phyloP scores from a whole-genome alignment of 2,888 invertebrate species.

The Pseudococcus viburni region DNA sequence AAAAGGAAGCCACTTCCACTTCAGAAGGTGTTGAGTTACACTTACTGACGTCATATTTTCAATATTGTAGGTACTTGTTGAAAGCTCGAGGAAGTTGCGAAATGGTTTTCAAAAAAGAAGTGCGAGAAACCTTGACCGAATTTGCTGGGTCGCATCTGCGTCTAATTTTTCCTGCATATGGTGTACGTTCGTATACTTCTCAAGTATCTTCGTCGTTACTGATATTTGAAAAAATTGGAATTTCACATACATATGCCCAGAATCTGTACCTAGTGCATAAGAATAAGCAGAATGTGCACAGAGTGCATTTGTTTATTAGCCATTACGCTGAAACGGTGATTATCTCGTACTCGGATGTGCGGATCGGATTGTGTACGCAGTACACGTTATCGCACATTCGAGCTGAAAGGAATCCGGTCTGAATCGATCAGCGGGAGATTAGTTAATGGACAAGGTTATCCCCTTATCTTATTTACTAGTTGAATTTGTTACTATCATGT shows the following conservation, averaged over 20 bases:
- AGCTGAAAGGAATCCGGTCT: constrained; percentile 29
- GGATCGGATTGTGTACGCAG: not conserved
- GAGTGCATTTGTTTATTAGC: not conserved
- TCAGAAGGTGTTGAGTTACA: not conserved
- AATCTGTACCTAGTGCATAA: too few relatives aligned
- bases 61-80: not conserved
- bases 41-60: not conserved
- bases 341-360: not conserved
- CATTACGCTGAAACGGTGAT: not conserved
- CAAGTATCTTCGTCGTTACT: not conserved
- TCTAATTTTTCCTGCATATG: not conserved
- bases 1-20: not conserved
- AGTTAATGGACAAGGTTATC: constrained; percentile 47
- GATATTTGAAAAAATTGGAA: too few relatives aligned
- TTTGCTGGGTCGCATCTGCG: not conserved
- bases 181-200: not conserved
- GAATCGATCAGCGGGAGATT: constrained; percentile 49
- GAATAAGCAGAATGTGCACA: not conserved
- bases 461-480: constrained; percentile 33
- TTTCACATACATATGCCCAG: too few relatives aligned
- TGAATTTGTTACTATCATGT: constrained; percentile 28
- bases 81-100: not conserved
- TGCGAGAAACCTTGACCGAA: not conserved
- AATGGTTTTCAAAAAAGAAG: not conserved
- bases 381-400: constrained; percentile 25